Base-by-base conservation (phyloP, 2,888 invertebrate genomes). In the Fabriciana adippe region DNA sequence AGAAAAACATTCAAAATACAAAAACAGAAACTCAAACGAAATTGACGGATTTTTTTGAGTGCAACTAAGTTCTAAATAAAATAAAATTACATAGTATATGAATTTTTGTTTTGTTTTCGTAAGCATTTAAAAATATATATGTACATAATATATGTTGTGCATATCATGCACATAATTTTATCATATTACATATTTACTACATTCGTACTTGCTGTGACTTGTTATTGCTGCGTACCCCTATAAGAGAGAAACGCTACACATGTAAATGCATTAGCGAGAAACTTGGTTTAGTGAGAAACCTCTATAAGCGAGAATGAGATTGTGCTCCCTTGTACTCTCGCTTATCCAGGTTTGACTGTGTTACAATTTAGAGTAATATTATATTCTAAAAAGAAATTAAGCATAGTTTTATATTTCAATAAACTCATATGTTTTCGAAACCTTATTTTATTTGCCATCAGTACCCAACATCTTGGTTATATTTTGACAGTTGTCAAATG, bases 11-110 rank as follows among this genome's bases (percentile, higher is more conserved):
- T 68, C 67, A 73, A 72, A 69, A 69, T 73, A 67, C 61, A 72
- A 73, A 73, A 71, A 73, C 67, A 72, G 67, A 72, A 72, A 72
- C 69, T 57, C 73, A 71, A 74, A 73, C 66, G 60, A 74, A 72
- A 74, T 72, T 72, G 68, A 73, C 72, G 64, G 70, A 71, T 75
- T 72, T 70, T 72, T 70, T 67, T 51, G 14, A 48, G 3, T 48
- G 48, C 14, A 48, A 48, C 2, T 48, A 48, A 48, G 48, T 48
- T 48, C 15, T 48, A 48, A 67, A 64, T 70, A 68, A 66, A 67
- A 65, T 65, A 70, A 69, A 65, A 67, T 69, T 70, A 68, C 66
- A 68, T 72, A 72, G 64, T 67, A 59, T 64, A 70, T 65, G 70
- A 68, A 67, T 69, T 66, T 70, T 70, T 18, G 18, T 18, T 18